Evolutionary conservation across 2,888 invertebrate genomes (phyloP).

Genomic region (Zelleria hepariella): DNA sequence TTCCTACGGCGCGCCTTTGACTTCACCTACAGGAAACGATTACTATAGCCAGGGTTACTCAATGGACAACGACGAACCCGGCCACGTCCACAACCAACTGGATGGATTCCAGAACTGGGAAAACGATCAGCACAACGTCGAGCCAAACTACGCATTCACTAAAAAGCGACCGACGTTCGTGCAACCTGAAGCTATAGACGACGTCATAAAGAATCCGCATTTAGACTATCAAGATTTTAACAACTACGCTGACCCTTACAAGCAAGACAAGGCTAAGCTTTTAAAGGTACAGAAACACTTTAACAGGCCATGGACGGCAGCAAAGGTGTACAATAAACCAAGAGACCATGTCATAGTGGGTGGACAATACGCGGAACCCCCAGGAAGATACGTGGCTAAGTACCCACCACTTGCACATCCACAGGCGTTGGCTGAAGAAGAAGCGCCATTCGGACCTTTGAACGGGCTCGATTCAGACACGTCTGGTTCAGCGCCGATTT

Average conservation of each 20-base stretch:
- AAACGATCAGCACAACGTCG: not conserved
- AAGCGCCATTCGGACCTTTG: constrained; percentile 19
- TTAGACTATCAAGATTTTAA: constrained; percentile 19
- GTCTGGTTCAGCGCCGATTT: constrained; percentile 34
- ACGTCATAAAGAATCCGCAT: not conserved
- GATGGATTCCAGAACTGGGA: not conserved
- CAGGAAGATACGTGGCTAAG: constrained; percentile 39
- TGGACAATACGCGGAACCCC: constrained; percentile 59
- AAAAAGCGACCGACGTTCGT: constrained; percentile 23
- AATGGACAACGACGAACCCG: not conserved
- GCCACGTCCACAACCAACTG: constrained; percentile 18
- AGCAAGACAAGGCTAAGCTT: constrained; percentile 17
- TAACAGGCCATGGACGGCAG: constrained; percentile 29
- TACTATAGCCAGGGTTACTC: constrained; percentile 7
- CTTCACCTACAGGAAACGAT: constrained; percentile 13
- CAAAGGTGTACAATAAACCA: constrained; percentile 5
- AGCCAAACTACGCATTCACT: constrained; percentile 14
- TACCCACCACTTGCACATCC: constrained; percentile 27
- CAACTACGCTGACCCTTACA: constrained; percentile 25
- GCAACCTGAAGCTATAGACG: constrained; percentile 6
- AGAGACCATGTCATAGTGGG: constrained; percentile 31
- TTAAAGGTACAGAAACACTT: not conserved
- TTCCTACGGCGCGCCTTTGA: constrained; percentile 40
- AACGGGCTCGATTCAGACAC: constrained; percentile 28
- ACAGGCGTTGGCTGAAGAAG: constrained; percentile 25